Conservation (phyloP, 2,888 invertebrate genomes). For the Sceliomorpha sp. region DNA sequence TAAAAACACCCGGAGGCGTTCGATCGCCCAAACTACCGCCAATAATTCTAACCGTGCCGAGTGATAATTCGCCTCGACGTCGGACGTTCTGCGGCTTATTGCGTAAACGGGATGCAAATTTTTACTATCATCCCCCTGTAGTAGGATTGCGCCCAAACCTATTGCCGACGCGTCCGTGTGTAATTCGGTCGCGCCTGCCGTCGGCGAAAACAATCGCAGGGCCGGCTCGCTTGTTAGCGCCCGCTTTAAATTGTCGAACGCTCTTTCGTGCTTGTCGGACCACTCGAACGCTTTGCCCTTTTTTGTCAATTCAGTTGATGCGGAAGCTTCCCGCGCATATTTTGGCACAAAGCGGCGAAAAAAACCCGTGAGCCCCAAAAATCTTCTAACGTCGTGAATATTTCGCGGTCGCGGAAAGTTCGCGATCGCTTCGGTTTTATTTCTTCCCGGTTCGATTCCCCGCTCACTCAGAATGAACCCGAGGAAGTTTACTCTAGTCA, state of each 20-base stretch:
- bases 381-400: constrained; percentile 46
- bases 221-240: too few relatives aligned
- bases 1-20: too few relatives aligned
- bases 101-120: too few relatives aligned
- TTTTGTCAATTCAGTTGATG: constrained; percentile 2
- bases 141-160: not conserved
- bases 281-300: not conserved
- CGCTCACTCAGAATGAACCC: constrained; percentile 9
- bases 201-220: too few relatives aligned
- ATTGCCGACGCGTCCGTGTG: too few relatives aligned
- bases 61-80: constrained; percentile 6
- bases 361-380: constrained; percentile 37
- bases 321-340: not conserved
- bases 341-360: too few relatives aligned
- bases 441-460: constrained; percentile 21
- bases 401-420: constrained; percentile 32
- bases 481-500: constrained; percentile 14
- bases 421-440: constrained; percentile 16
- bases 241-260: constrained; percentile 1
- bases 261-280: not conserved
- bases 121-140: not conserved
- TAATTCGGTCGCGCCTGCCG: too few relatives aligned
- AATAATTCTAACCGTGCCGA: constrained; percentile 2
- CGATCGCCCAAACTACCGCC: too few relatives aligned
- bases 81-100: too few relatives aligned